Evolutionary conservation across 2,888 invertebrate genomes (phyloP), one percentile per base, ranked within the genome.

Genomic region (Leucoma salicis): DNA sequence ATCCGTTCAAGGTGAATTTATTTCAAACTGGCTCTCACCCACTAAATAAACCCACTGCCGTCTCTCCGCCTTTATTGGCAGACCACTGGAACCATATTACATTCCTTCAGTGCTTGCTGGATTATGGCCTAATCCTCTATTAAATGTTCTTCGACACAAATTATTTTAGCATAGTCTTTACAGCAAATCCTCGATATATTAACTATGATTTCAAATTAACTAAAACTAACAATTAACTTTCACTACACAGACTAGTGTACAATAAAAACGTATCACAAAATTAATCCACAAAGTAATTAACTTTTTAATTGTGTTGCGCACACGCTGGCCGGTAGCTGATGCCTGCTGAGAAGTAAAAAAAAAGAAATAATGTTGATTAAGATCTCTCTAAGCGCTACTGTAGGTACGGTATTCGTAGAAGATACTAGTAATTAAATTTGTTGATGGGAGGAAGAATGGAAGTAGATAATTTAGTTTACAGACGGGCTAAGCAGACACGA

Each of bases 281-380:
- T 49, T 61, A 63, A 67, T 67, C 61, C 57, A 49, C 51, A 49
- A 64, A 60, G 64, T 63, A 68, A 74, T 74, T 67, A 72, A 63
- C 52, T 66, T 72, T 74, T 74, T 66, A 70, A 73, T 72, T 66
- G 56, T 57, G 57, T 46, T 53, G 53, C 54, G 59, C 51, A 53
- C 50, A 51, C 52, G n/a, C n/a, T n/a, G n/a, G 50, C 45, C 54
- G 45, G 59, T 59, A 62, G 61, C 62, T 25, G 49, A 46, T 46
- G 41, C 54, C 50, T 41, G 54, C 54, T 50, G 47, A 33, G 46
- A 45, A 42, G 42, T 25, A 21, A 39, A 53, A 50, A 57, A 54
- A 46, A 47, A 51, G 39, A 47, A 54, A 39, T 42, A 44, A 53
- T 25, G 35, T 58, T 63, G 62, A 66, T 68, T 66, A 55, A 68